Conservation (phyloP, 1,140 invertebrate genomes). For the Lucilia sericata region DNA sequence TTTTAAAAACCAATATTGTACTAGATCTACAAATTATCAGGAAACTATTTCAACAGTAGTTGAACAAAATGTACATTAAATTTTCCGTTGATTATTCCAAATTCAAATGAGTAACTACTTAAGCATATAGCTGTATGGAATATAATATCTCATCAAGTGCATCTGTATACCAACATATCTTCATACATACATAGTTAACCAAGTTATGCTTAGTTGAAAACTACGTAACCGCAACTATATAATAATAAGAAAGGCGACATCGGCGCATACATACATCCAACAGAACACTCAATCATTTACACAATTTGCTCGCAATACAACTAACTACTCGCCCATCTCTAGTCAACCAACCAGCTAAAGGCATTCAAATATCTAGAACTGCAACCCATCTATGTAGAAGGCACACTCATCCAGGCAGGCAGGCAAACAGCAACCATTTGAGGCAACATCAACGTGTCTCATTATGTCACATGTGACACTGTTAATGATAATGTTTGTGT, state of each 20-base stretch:
- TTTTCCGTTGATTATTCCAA: background rate
- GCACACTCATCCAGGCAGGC: background rate
- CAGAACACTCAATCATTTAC: background rate
- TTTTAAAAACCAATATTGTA: too few species aligned
- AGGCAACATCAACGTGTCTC: conserved; percentile 52
- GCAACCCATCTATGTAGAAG: background rate
- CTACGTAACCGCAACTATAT: background rate
- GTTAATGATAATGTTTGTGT: conserved; percentile 65
- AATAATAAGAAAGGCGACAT: background rate
- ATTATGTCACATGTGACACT: conserved; percentile 66
- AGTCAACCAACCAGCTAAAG: background rate
- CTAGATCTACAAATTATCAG: too few species aligned
- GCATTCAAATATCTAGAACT: background rate
- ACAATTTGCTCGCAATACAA: too few species aligned
- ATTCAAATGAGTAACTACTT: background rate
- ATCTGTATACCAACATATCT: background rate
- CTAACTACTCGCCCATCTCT: background rate
- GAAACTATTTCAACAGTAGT: too few species aligned
- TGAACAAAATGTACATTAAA: background rate
- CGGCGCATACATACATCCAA: background rate
- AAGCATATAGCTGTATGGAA: background rate
- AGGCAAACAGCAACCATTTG: conserved; percentile 15
- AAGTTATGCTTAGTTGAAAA: background rate
- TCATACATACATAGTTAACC: background rate
- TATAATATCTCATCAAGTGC: background rate